Evolutionary conservation across 2,113 vertebrate species (phyloP), one percentile per base, ranked within the genome.

Genomic region (Syrmaticus mikado): DNA sequence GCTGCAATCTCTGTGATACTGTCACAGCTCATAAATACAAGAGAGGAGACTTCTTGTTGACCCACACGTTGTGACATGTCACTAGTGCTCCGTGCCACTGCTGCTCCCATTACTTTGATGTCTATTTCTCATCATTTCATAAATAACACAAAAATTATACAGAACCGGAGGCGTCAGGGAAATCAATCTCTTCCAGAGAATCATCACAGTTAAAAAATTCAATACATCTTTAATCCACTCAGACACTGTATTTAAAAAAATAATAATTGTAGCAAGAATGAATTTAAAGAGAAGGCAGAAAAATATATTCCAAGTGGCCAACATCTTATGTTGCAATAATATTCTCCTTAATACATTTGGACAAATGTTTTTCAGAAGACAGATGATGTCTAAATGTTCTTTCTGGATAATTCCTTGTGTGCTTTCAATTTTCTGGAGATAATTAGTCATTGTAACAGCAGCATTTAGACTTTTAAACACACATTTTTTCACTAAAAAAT

Each of bases 381-480:
- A 89, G 76, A 94, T 92, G 83, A 95, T 67, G 70, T 91, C 73
- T 94, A 91, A 96, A 95, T 88, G 80, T 94, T 94, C 91, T 86
- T 91, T 84, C 93, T 95, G 74, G 55, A 66, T 85, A 87, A 95
- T 82, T 96, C 93, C 87, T 95, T 82, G 72, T 75, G 71, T 87
- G 89, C 85, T 95, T 93, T 95, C 90, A 90, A 87, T 95, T 95
- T 92, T 93, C 86, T 92, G 36, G 24, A 92, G 89, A 82, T 82
- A 91, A 97, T 97, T 92, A 94, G 66, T 95, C 82, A 93, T 67
- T 92, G 77, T 94, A 97, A 92, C 74, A 93, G 78, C 52, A 87
- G 71, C 85, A 75, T 95, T 93, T 91, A 87, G 89, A 70, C 87
- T 88, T 94, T 94, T 85, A 96, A 96, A 95, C 82, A 93, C 80